Evolutionary conservation across 2,888 invertebrate species (phyloP), one percentile per base, ranked within the genome.

Genomic region (Heliconius ethilla): DNA sequence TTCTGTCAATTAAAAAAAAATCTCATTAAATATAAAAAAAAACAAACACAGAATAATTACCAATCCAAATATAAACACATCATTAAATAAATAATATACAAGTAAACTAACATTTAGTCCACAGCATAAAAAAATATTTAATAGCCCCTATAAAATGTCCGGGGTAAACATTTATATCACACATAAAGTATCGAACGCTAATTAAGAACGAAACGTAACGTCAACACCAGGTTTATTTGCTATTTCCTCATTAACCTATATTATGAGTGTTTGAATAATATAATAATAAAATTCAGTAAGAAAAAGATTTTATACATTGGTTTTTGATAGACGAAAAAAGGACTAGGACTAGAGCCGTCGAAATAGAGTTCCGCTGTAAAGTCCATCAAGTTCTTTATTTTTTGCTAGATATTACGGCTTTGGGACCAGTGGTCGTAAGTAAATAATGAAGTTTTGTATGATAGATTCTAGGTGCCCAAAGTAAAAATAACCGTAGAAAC

Each of bases 221-320:
- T 74, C 73, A 74, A 74, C 63, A 63, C 63, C 4, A 74, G 25
- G 62, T 74, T 74, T 74, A 74, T 74, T 62, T 74, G 73, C 73
- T 74, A 74, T 74, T 74, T 74, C 63, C 73, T 74, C 22, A 74
- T 74, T 74, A 74, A 72, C 70, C 70, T 33, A 33, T n/a, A 72
- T 72, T 72, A 33, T 13, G 51, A 59, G n/a, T 72, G 70, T 33
- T 55, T 22, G 33, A 72, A 33, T 59, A 33, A 13, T 33, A 29
- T 72, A 40, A 40, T 25, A 40, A 69, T 69, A 69, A 69, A 69
- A 69, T 69, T 11, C 3, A 25, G 40, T 37, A 67, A 69, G 13
- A 40, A 69, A 69, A 25, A 40, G 11, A 33, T 69, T 66, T 37
- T 66, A 37, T 66, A 15, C 6, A 40, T 7, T 69, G 67, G 7